Conservation (phyloP, 2,797 vertebrate genomes). For the Dendrocincla fuliginosa region DNA sequence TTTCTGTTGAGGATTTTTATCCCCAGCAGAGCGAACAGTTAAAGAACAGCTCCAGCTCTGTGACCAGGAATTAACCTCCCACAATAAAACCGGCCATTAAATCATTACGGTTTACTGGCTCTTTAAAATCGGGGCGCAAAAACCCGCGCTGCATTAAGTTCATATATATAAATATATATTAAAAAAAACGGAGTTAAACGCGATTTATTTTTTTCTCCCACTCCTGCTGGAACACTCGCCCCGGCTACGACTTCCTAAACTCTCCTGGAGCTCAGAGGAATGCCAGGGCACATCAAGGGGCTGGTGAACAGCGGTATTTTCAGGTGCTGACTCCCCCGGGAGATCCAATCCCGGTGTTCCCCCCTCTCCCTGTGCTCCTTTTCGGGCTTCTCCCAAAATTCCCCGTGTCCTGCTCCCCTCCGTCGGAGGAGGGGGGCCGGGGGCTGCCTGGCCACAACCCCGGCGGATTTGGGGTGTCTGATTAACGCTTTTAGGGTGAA, state of each 20-base stretch:
- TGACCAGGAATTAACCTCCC: slow-evolving; percentile 6
- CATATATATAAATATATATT: not conserved
- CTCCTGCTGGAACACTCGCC: not conserved
- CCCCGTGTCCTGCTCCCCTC: not conserved
- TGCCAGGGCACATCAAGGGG: not conserved
- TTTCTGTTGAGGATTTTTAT: not conserved
- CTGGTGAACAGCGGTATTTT: not conserved
- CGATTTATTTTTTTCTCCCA: rapidly evolving
- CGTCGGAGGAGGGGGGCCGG: too few relatives aligned
- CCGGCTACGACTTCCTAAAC: not conserved
- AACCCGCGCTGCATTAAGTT: not conserved
- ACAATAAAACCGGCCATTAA: not conserved
- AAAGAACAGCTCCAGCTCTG: not conserved
- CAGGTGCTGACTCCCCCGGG: not conserved
- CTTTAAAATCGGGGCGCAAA: not conserved
- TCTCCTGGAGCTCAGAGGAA: not conserved
- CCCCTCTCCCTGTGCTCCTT: not conserved
- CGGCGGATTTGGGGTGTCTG: not conserved
- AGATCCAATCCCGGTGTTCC: not conserved
- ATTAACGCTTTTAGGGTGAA: not conserved
- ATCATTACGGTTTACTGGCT: not conserved
- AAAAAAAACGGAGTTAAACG: rapidly evolving
- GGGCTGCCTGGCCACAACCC: not conserved
- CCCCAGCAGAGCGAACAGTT: not conserved
- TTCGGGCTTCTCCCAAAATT: not conserved